Evolutionary conservation across 2,797 vertebrate genomes (phyloP).

Genomic region (Amblyraja radiata): DNA sequence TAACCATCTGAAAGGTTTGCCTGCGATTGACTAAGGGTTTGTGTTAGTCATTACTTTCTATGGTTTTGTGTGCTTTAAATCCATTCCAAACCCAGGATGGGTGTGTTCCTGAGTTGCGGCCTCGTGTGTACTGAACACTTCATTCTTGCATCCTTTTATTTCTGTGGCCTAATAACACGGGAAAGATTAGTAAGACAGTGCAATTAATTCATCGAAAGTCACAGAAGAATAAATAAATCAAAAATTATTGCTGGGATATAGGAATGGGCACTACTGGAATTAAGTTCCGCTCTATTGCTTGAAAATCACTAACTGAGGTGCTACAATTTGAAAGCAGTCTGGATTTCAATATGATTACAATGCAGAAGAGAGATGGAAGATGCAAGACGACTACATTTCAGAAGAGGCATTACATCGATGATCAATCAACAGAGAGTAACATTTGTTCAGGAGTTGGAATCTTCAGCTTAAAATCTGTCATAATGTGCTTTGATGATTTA

Average conservation of each 20-base stretch:
- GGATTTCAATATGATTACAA: background rate
- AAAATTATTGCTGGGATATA: background rate
- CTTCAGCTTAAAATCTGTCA: background rate
- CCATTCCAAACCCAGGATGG: background rate
- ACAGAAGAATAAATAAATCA: background rate
- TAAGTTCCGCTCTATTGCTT: background rate
- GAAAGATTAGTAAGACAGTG: background rate
- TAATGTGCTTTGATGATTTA: background rate
- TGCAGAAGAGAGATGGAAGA: background rate
- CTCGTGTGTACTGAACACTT: background rate
- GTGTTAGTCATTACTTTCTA: background rate
- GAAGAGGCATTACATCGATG: background rate
- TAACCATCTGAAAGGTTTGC: slow-evolving; percentile 40
- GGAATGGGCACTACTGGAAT: background rate
- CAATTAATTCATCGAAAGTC: background rate
- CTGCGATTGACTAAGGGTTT: slow-evolving; percentile 13
- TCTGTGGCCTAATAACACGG: background rate
- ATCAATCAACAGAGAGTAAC: background rate
- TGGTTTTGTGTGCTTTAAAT: background rate
- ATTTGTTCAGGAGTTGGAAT: background rate
- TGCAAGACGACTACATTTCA: background rate
- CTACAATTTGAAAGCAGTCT: background rate
- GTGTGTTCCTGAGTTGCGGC: background rate
- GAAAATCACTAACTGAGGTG: background rate
- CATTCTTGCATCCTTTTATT: background rate